Conservation (phyloP, 53 echinoderm and acorn worm genomes). For the Actinopyga echinites region DNA sequence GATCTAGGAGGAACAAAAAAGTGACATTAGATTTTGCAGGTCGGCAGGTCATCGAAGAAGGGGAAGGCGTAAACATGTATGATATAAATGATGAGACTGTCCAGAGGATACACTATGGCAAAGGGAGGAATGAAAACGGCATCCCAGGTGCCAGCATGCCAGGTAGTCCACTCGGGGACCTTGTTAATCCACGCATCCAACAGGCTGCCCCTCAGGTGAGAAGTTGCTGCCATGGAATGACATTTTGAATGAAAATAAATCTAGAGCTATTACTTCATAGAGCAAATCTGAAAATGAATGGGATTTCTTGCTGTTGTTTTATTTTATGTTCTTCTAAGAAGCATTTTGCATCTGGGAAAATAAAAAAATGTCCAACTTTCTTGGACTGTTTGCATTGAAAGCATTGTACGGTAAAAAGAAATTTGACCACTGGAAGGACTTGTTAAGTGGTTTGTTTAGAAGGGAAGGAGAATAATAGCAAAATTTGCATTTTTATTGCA, state of each 20-base stretch:
- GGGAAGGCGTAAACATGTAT: constrained; percentile 75
- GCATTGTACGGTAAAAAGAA: too few species aligned
- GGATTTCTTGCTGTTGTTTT: too few species aligned
- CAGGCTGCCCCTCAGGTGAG: constrained; percentile 78
- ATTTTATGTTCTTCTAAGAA: too few species aligned
- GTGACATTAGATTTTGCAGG: constrained; percentile 97
- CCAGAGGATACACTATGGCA: constrained; percentile 82
- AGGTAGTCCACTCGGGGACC: constrained; percentile 41
- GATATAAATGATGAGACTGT: constrained; percentile 88
- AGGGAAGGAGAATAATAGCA: too few species aligned
- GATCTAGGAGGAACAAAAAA: constrained; percentile 83
- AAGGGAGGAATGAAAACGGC: constrained; percentile 4
- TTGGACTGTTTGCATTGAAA: too few species aligned
- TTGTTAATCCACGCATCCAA: constrained; percentile 74
- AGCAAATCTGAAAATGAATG: too few species aligned
- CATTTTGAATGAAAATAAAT: background rate
- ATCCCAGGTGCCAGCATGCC: background rate
- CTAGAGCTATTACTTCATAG: background rate
- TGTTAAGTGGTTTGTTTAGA: too few species aligned
- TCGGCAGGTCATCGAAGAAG: constrained; percentile 72
- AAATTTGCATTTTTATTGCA: too few species aligned
- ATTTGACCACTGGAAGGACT: too few species aligned
- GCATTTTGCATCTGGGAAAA: too few species aligned
- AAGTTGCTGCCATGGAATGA: too few species aligned
- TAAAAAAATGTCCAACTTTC: too few species aligned